Evolutionary conservation across 2,888 invertebrate species (phyloP).

Genomic region (Drosophila pseudotakahashii): DNA sequence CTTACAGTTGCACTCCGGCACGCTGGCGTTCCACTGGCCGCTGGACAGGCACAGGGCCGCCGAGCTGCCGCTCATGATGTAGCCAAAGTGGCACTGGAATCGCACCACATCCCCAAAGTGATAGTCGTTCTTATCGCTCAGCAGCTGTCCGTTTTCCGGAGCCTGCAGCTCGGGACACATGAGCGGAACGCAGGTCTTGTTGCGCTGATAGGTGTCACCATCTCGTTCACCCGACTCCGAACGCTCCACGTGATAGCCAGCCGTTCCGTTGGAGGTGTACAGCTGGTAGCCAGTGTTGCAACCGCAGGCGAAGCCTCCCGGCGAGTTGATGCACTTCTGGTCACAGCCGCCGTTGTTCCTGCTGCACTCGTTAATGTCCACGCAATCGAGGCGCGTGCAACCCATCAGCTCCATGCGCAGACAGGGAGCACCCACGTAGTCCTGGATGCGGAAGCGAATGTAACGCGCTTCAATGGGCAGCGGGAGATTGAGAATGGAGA

Average conservation of each 20-base stretch:
- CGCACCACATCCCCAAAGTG: constrained; percentile 95
- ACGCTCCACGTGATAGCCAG: constrained; percentile 91
- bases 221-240: constrained; percentile 94
- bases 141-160: constrained; percentile 93
- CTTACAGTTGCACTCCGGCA: constrained; percentile 97
- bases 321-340: constrained; percentile 95
- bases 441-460: constrained; percentile 93
- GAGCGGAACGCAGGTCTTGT: constrained; percentile 97
- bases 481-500: constrained; percentile 95
- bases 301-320: constrained; percentile 94
- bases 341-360: constrained; percentile 95
- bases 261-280: constrained; percentile 94
- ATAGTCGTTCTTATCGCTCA: constrained; percentile 92
- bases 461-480: constrained; percentile 96
- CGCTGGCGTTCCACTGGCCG: constrained; percentile 96
- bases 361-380: constrained; percentile 94
- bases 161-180: constrained; percentile 92
- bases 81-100: constrained; percentile 98
- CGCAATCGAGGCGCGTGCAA: constrained; percentile 94
- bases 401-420: constrained; percentile 96
- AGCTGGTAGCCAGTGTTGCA: constrained; percentile 97
- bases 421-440: constrained; percentile 95
- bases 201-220: constrained; percentile 94
- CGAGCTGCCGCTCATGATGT: constrained; percentile 94
- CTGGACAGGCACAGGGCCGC: constrained; percentile 94